Percentiles rank a stretch among this genome's conserved stretches.
These are phyloP conservation scores for Drosophila triauraria DNA, from an alignment of 1,140 invertebrate genomes.

Conservation along the genomic window DNA sequence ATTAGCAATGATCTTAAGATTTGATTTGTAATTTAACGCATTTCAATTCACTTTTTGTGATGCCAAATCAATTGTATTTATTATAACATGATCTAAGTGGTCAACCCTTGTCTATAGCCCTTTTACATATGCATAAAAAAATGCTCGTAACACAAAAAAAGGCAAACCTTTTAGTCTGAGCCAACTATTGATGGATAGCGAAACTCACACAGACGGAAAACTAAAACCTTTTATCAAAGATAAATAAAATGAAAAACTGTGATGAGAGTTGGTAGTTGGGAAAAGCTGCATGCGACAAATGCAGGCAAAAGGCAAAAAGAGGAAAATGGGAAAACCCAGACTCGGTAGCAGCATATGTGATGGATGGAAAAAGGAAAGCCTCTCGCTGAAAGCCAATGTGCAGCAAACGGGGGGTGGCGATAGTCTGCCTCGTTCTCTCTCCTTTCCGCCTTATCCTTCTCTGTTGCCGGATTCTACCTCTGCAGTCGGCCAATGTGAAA, in stretches of 20 bases:
- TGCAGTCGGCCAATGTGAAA: conserved; percentile 76
- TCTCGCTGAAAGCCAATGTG: conserved; percentile 57
- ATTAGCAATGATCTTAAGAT: background rate
- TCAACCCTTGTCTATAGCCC: background rate
- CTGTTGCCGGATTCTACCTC: background rate
- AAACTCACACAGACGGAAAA: conserved; percentile 38
- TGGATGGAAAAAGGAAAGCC: conserved; percentile 29
- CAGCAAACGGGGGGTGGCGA: conserved; percentile 44
- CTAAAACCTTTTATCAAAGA: conserved; percentile 82
- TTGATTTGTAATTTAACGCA: background rate
- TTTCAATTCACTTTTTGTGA: too few species aligned
- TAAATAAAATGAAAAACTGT: conserved; percentile 73
- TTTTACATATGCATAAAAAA: conserved; percentile 3
- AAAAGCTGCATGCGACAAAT: conserved; percentile 51
- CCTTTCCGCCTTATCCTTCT: background rate
- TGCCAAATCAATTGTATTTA: background rate
- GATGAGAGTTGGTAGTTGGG: background rate
- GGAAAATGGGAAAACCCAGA: conserved; percentile 38
- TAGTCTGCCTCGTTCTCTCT: conserved; percentile 10
- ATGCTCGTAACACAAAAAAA: conserved; percentile 35
- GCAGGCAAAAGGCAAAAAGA: conserved; percentile 33
- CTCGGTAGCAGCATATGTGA: conserved; percentile 42
- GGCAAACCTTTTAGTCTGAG: conserved; percentile 42
- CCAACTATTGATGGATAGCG: conserved; percentile 52
- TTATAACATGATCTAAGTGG: background rate